Evolutionary conservation across 2,888 invertebrate genomes (phyloP), one percentile per base, ranked within the genome.

Genomic region (Carabus problematicus): DNA sequence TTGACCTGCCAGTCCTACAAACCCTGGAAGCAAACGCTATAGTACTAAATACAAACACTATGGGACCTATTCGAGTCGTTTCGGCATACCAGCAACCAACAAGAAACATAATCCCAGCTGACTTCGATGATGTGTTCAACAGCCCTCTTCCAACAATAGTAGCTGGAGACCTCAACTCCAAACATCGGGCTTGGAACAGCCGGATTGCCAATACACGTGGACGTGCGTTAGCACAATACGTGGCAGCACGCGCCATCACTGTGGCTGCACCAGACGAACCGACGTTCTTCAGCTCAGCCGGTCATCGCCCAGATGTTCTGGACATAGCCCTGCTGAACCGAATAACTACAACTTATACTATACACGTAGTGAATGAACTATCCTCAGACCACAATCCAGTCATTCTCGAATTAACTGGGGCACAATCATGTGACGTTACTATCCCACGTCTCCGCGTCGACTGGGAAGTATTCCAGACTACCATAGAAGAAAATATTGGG

Each of bases 121-220:
- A 54, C 11, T 11, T 54, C 11, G 54, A 54, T 18, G 7, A 4
- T 11, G 16, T 54, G 11, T 16, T 54, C 16, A 9, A 8, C n/a
- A 14, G 16, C 19, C 9, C 7, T 9, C 7, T 3, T 3, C 55
- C 55, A 29, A 55, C 55, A 9, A 18, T 55, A 1, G 1, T 55
- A n/a, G 55, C 55, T 1, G 18, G 55, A 9, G 55, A 8, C 19
- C 11, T 54, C 3, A 54, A 54, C 19, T n/a, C 18, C 8, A 54
- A 54, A 19, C 54, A 54, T 54, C 54, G 19, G 8, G n/a, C 18
- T 6, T 55, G 55, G 55, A 8, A 55, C 8, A 55, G 55, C 7
- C 55, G 55, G 9, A 19, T 39, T 1, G 19, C 55, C 1, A 55
- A 55, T n/a, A 1, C 1, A 3, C 7, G 19, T 19, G 55, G 55